phyloP scores from a whole-genome alignment of 2,113 vertebrate species.

The Trogon melanurus region DNA sequence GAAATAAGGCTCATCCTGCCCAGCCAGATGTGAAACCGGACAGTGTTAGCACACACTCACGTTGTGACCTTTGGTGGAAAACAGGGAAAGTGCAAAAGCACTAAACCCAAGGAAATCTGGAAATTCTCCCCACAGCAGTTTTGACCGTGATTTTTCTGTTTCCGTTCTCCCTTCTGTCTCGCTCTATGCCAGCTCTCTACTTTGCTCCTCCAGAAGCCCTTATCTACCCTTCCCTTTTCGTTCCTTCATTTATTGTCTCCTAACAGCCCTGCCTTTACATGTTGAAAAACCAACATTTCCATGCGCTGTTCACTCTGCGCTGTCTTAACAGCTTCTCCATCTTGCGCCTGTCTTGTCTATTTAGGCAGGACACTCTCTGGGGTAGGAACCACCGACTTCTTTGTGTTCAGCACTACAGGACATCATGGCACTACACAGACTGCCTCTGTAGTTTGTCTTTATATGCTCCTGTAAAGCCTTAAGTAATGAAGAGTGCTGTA shows the following conservation, averaged over 20 bases:
- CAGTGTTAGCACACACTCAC: rapidly evolving
- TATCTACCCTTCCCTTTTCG: neutral
- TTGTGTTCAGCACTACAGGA: neutral
- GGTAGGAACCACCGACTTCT: neutral
- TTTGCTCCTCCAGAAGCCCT: neutral
- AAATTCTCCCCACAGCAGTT: neutral
- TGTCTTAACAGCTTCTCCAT: neutral
- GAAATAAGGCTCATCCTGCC: neutral
- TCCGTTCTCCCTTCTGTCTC: neutral
- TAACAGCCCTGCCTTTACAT: neutral
- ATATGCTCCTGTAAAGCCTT: neutral
- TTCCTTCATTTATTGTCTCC: neutral
- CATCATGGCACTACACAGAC: no score
- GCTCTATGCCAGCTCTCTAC: neutral
- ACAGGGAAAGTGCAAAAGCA: neutral
- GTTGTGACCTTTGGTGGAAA: neutral
- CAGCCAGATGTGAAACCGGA: neutral
- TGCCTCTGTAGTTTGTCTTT: neutral
- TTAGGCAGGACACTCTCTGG: neutral
- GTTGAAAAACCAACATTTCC: neutral
- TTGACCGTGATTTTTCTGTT: neutral
- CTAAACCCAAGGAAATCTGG: neutral
- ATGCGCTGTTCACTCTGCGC: neutral
- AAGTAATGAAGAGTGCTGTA: neutral
- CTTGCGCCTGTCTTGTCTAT: neutral